Conservation (phyloP, 2,888 invertebrate genomes). For the Tipula vernalis region DNA sequence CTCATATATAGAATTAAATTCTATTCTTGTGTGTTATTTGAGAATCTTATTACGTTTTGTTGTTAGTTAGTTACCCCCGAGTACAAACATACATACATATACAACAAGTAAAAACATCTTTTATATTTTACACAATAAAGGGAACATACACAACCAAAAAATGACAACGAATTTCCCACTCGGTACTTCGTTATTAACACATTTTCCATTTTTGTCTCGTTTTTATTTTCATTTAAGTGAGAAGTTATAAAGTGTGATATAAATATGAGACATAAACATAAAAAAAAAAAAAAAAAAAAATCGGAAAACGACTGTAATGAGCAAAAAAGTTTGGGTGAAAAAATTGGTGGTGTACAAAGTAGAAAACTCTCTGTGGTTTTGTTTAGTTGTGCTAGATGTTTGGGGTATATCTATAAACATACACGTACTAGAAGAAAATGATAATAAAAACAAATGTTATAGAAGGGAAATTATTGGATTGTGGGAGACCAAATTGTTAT, state of each 20-base stretch:
- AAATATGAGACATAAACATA: background rate
- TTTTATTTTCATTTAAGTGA: background rate
- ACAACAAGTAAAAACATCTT: background rate
- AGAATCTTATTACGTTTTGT: background rate
- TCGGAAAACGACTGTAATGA: background rate
- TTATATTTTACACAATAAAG: background rate
- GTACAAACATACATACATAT: background rate
- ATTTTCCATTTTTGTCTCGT: background rate
- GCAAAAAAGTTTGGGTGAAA: background rate
- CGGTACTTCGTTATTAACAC: background rate
- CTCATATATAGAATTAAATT: background rate
- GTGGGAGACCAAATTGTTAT: slow-evolving; percentile 4
- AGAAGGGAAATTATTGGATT: background rate
- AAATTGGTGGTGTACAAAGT: background rate
- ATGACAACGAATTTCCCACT: background rate
- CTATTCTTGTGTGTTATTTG: background rate
- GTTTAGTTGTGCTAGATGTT: background rate
- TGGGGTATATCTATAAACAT: background rate
- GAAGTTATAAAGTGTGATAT: slow-evolving; percentile 4
- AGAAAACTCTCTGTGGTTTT: background rate
- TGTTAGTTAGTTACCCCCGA: background rate
- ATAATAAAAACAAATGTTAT: background rate
- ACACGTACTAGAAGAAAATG: background rate
- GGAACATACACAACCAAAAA: background rate
- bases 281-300: background rate